Evolutionary conservation across 2,888 invertebrate species (phyloP), one percentile per base, ranked within the genome.

Genomic region (Epinotia bilunana): DNA sequence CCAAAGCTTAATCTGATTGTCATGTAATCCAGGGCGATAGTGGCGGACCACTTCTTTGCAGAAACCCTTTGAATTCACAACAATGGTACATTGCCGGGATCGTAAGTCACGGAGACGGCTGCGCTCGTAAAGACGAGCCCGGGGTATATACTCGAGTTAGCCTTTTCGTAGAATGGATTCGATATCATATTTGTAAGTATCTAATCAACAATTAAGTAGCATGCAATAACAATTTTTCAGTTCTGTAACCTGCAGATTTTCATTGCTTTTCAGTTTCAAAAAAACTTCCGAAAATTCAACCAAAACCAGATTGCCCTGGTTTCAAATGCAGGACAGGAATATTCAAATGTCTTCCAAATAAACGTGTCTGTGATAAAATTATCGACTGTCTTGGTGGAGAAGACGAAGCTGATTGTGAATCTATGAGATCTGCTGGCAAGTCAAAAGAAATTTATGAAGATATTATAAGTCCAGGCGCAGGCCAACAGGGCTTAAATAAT

Each of bases 21-120:
- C 64, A 20, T 78, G 80, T 78, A 80, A 85, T 87, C 55, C 79
- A 97, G 94, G 97, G 97, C 64, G 97, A 97, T 83, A 97, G 97
- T 79, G 98, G 98, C 63, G 98, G 98, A 0, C 98, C 98, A 64
- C 95, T 98, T 67, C 95, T 98, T 88, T 98, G 98, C 89, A 95
- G 95, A 85, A 96, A 96, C 88, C 95, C 96, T 58, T 91, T 94
- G 74, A 95, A 95, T 83, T 88, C 94, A 0, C 95, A 95, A 77
- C 96, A 96, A 83, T 97, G 97, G 96, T 97, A 97, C 85, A 93
- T 97, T 77, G 97, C 96, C 6, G 98, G 98, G 0, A 95, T 98
- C 69, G 97, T 98, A 0, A 98, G 98, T 83, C 98, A 98, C 84
- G 98, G 98, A 33, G 96, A 97, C 82, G 98, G 98, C 3, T 98